Percentiles rank a stretch among this genome's conserved stretches.
phyloP scores from a whole-genome alignment of 2,888 invertebrate genomes.

The Hololepta plana region DNA sequence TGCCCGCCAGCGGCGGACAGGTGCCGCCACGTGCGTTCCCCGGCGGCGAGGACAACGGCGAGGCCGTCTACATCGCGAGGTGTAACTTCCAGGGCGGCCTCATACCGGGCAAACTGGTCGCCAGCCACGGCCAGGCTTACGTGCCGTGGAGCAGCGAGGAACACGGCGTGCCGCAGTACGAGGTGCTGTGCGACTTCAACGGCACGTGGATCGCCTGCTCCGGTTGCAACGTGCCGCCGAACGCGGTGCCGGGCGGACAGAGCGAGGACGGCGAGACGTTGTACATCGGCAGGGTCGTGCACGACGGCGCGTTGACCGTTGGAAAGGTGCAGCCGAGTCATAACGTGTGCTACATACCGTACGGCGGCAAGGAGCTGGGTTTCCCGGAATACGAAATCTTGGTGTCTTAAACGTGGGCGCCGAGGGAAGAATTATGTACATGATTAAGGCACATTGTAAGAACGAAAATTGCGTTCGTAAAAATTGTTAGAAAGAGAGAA shows the following conservation, averaged over 20 bases:
- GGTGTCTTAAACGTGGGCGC: slow-evolving; percentile 23
- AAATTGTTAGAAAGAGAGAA: too few species aligned
- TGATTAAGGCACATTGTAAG: too few species aligned
- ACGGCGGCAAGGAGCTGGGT: slow-evolving; percentile 58
- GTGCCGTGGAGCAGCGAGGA: slow-evolving; percentile 63
- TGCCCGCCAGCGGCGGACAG: slow-evolving; percentile 42
- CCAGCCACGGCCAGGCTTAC: slow-evolving; percentile 45
- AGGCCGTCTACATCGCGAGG: slow-evolving; percentile 47
- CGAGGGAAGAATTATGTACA: too few species aligned
- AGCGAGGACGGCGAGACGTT: slow-evolving; percentile 63
- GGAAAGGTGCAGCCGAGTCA: slow-evolving; percentile 77
- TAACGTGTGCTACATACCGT: slow-evolving; percentile 68
- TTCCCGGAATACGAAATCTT: slow-evolving; percentile 71
- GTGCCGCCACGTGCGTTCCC: slow-evolving; percentile 60
- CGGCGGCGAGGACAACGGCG: slow-evolving; percentile 40
- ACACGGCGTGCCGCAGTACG: slow-evolving; percentile 34
- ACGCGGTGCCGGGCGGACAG: slow-evolving; percentile 50
- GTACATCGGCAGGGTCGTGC: slow-evolving; percentile 57
- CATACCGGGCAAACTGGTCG: slow-evolving; percentile 61
- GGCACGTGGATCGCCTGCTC: slow-evolving; percentile 23
- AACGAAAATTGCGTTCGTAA: too few species aligned
- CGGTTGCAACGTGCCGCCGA: slow-evolving; percentile 46
- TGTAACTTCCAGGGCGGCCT: slow-evolving; percentile 52
- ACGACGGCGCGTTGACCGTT: slow-evolving; percentile 57
- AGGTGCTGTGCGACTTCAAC: slow-evolving; percentile 31